Evolutionary conservation across 2,888 invertebrate genomes (phyloP).

Genomic region (Oscheius myriophilus): DNA sequence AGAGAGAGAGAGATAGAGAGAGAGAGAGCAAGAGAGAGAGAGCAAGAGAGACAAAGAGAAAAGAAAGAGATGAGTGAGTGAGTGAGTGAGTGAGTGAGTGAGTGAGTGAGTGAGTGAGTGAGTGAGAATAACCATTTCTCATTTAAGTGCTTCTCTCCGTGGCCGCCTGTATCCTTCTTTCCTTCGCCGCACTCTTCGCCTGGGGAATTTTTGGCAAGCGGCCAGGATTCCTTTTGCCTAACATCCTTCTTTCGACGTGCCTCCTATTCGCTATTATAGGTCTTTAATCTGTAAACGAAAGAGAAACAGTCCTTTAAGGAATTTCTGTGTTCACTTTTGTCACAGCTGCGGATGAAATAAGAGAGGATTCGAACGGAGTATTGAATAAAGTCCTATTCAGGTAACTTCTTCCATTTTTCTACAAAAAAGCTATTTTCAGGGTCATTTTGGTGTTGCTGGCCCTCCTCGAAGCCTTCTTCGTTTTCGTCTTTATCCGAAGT

Average conservation of each 20-base stretch:
- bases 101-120: no score
- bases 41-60: no score
- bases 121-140: no score
- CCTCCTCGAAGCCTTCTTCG: constrained; percentile 19
- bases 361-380: constrained; percentile 2
- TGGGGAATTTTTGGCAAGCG: constrained; percentile 29
- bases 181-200: constrained; percentile 21
- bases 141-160: constrained; percentile 19
- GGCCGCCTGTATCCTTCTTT: constrained; percentile 21
- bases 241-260: constrained; percentile 21
- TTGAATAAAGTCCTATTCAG: constrained; percentile 15
- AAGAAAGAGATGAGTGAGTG: no score
- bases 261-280: constrained; percentile 17
- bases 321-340: constrained; percentile 18
- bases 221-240: constrained; percentile 19
- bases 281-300: background rate
- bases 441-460: constrained; percentile 2
- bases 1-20: background rate
- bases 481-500: constrained; percentile 23
- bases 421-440: constrained; percentile 15
- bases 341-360: constrained; percentile 22
- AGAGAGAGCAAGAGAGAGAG: no score
- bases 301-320: constrained; percentile 11
- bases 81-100: no score
- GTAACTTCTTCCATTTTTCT: background rate